Conservation (phyloP, 2,888 invertebrate genomes). For the Megastigmus dorsalis region DNA sequence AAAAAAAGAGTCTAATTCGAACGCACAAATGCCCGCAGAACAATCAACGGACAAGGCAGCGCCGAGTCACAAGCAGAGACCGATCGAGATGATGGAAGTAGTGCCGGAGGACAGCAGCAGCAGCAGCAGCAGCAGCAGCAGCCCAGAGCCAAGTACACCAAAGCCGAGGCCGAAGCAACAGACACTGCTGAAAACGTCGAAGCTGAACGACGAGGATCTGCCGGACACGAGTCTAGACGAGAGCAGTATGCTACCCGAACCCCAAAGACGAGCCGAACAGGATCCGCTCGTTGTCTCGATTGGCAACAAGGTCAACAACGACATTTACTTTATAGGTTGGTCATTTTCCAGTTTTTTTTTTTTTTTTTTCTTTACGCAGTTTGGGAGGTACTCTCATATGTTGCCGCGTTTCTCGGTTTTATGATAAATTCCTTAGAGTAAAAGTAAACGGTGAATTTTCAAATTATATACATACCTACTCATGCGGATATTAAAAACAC, state of each 20-base stretch:
- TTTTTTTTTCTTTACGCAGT: neutral
- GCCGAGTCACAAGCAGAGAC: too few relatives aligned
- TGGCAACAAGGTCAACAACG: constrained; percentile 63
- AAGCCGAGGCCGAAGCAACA: neutral
- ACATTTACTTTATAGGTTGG: constrained; percentile 73
- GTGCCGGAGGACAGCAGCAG: neutral
- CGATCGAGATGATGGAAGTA: too few relatives aligned
- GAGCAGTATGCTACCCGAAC: constrained; percentile 56
- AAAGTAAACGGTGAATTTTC: too few relatives aligned
- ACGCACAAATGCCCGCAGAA: too few relatives aligned
- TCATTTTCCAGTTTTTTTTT: neutral
- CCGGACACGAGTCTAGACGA: constrained; percentile 5
- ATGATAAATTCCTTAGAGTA: too few relatives aligned
- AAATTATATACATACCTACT: too few relatives aligned
- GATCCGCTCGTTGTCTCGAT: constrained; percentile 65
- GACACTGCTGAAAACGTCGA: neutral
- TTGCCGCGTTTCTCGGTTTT: too few relatives aligned
- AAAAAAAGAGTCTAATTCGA: too few relatives aligned
- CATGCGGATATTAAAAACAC: too few relatives aligned
- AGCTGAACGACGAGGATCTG: neutral
- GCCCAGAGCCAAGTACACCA: too few relatives aligned
- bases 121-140: neutral
- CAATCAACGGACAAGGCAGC: too few relatives aligned
- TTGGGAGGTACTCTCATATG: too few relatives aligned
- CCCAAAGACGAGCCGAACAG: constrained; percentile 60